Percentiles rank a stretch among this genome's conserved stretches.
These are phyloP conservation scores for Parazoanthus darwini DNA, from an alignment of 92 coral and sea anemone genomes.

Conservation along the genomic window DNA sequence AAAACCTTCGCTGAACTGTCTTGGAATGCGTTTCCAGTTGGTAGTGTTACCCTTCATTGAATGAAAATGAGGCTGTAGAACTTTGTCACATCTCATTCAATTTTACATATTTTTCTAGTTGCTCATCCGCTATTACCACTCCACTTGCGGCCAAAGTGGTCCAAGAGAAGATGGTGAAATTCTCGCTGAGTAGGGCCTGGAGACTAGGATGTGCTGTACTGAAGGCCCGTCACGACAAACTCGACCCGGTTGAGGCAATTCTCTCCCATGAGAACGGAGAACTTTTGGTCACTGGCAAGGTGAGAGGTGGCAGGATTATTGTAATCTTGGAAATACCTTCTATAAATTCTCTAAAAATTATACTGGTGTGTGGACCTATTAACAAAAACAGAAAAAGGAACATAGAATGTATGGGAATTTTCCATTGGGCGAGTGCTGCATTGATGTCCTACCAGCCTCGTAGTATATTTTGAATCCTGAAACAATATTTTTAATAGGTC, in stretches of 20 bases:
- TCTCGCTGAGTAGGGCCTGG: constrained; percentile 85
- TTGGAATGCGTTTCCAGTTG: background rate
- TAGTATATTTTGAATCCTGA: too few species aligned
- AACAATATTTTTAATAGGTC: too few species aligned
- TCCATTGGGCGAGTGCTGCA: too few species aligned
- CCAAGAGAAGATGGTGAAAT: constrained; percentile 52
- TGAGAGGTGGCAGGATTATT: background rate
- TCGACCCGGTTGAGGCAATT: constrained; percentile 74
- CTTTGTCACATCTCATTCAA: too few species aligned
- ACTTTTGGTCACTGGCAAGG: constrained; percentile 86
- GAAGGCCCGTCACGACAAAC: constrained; percentile 77
- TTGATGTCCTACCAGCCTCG: too few species aligned
- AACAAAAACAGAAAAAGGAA: too few species aligned
- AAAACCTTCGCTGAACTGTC: too few species aligned
- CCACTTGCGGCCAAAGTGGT: constrained; percentile 59
- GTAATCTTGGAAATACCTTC: background rate
- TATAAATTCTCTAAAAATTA: too few species aligned
- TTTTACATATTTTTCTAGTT: constrained; percentile 49
- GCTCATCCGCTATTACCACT: constrained; percentile 68
- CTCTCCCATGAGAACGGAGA: constrained; percentile 79
- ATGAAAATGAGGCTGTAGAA: background rate
- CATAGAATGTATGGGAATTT: too few species aligned
- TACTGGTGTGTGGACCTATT: background rate
- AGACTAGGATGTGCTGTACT: constrained; percentile 80
- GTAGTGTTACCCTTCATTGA: background rate